phyloP scores from a whole-genome alignment of 2,888 invertebrate genomes.

The Macrosoma leucophasiata region DNA sequence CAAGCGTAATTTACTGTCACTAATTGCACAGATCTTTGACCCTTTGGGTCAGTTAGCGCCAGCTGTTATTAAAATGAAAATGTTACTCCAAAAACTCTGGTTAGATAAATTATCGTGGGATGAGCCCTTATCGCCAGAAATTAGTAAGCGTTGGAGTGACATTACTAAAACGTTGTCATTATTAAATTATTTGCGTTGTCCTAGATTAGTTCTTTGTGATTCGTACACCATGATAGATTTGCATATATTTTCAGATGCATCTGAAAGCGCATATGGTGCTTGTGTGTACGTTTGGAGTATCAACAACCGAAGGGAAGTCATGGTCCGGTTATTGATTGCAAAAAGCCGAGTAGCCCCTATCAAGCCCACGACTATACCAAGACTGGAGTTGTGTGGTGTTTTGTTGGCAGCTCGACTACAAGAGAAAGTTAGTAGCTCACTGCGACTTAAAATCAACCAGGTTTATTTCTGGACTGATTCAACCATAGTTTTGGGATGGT shows the following conservation, averaged over 20 bases:
- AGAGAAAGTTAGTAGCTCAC: conserved; percentile 22
- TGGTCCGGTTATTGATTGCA: conserved; percentile 22
- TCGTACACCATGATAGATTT: conserved; percentile 18
- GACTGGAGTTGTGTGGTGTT: conserved; percentile 33
- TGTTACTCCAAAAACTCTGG: neutral
- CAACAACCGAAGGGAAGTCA: conserved; percentile 10
- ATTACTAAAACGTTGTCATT: neutral
- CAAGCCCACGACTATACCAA: conserved; percentile 29
- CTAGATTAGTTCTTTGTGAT: conserved; percentile 24
- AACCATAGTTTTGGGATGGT: conserved; percentile 27
- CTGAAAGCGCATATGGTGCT: conserved; percentile 30
- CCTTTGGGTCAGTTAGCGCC: neutral
- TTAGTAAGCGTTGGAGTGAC: conserved; percentile 1
- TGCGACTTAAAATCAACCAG: conserved; percentile 16
- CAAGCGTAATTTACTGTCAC: conserved; percentile 7
- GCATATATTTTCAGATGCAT: conserved; percentile 31
- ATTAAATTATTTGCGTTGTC: conserved; percentile 2
- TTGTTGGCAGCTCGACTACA: conserved; percentile 26
- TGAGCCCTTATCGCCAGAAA: conserved; percentile 5
- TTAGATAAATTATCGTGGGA: neutral
- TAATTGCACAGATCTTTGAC: neutral
- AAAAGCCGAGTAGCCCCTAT: conserved; percentile 29
- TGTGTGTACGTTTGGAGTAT: conserved; percentile 27
- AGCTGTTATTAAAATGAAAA: neutral
- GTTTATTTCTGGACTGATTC: conserved; percentile 31